Conservation (phyloP, 1,140 invertebrate genomes). For the Drosophila chauvacae region DNA sequence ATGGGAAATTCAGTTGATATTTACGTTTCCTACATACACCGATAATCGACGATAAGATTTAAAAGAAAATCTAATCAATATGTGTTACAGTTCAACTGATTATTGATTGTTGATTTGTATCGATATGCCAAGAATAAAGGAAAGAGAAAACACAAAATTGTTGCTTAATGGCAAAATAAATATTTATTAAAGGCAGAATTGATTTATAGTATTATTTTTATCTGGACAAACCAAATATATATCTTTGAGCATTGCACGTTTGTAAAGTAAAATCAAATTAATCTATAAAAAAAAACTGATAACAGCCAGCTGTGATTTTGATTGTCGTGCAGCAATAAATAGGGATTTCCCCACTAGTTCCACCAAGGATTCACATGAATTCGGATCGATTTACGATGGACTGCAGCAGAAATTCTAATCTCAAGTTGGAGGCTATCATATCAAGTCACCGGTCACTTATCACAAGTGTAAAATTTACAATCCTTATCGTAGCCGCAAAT, state of each 20-base stretch:
- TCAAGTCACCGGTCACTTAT: conserved; percentile 49
- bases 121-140: neutral
- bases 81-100: neutral
- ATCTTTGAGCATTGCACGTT: too few species aligned
- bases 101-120: neutral
- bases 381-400: conserved; percentile 34
- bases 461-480: conserved; percentile 51
- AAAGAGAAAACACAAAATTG: neutral
- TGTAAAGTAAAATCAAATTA: neutral
- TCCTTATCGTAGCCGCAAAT: conserved; percentile 52
- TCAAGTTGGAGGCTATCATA: conserved; percentile 29
- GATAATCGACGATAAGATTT: conserved; percentile 13
- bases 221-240: neutral
- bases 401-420: conserved; percentile 15
- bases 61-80: conserved; percentile 5
- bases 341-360: conserved; percentile 10
- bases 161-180: neutral
- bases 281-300: neutral
- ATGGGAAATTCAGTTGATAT: neutral
- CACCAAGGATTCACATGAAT: conserved; percentile 15
- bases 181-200: neutral
- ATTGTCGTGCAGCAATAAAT: conserved; percentile 7
- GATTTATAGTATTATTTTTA: neutral
- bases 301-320: conserved; percentile 14
- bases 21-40: neutral